phyloP scores from a whole-genome alignment of 2,113 vertebrate genomes.

The Dolichallabes microphthalmus region DNA sequence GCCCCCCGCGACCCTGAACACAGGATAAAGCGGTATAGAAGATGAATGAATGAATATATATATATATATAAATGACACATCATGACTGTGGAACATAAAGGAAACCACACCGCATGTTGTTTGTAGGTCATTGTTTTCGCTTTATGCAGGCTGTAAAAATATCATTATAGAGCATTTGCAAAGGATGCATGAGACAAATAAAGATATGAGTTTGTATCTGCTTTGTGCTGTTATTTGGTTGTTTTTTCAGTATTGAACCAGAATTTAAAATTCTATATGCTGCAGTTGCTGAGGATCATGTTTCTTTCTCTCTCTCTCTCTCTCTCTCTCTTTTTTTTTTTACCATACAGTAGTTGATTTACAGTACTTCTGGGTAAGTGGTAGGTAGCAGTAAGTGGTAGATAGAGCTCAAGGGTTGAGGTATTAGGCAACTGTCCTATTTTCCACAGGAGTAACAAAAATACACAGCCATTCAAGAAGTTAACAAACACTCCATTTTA shows the following conservation, averaged over 20 bases:
- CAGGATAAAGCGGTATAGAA: too few species aligned
- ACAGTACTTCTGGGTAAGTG: background rate
- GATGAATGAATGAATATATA: too few species aligned
- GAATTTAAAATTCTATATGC: background rate
- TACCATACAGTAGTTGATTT: background rate
- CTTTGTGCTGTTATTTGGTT: constrained; percentile 60
- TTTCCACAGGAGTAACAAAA: too few species aligned
- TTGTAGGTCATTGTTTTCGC: constrained; percentile 59
- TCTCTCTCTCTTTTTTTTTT: too few species aligned
- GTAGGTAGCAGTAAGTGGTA: background rate
- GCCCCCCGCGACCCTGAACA: too few species aligned
- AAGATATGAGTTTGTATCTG: constrained; percentile 73
- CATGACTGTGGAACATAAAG: constrained; percentile 1
- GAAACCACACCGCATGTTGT: constrained; percentile 40
- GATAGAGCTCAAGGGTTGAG: background rate
- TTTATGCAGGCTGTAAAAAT: constrained; percentile 61
- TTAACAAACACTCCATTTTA: too few species aligned
- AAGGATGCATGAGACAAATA: constrained; percentile 61
- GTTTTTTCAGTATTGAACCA: constrained; percentile 10
- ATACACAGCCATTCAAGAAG: too few species aligned
- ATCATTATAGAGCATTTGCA: constrained; percentile 55
- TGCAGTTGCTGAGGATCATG: background rate
- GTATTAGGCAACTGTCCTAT: background rate
- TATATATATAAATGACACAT: background rate
- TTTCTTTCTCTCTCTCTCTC: background rate